Evolutionary conservation across 1,140 invertebrate species (phyloP).

Genomic region (Bombus ignitus): DNA sequence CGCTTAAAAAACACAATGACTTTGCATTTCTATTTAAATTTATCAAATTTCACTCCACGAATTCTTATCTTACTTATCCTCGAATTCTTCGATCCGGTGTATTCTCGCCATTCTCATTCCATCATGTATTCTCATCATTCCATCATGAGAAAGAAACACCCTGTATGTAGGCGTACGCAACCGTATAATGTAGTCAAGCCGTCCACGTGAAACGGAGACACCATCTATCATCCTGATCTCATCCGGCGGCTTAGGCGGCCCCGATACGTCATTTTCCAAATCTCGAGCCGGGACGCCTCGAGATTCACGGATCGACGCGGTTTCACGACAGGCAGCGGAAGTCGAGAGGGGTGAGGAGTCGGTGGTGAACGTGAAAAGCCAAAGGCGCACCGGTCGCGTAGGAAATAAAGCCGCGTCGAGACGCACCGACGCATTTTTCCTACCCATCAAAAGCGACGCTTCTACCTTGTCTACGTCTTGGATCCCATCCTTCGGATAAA

Average conservation of each 20-base stretch:
- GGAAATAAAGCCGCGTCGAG: slow-evolving; percentile 35
- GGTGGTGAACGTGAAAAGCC: neutral
- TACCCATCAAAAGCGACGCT: slow-evolving; percentile 5
- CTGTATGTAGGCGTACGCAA: neutral
- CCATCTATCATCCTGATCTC: slow-evolving; percentile 70
- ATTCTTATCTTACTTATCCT: too few species aligned
- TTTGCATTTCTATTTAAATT: neutral
- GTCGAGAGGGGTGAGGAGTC: neutral
- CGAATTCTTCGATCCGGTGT: neutral
- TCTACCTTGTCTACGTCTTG: slow-evolving; percentile 34
- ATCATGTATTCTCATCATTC: neutral
- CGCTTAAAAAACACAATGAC: neutral
- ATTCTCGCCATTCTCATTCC: neutral
- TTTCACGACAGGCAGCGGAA: neutral
- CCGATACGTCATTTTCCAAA: slow-evolving; percentile 69
- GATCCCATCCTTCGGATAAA: slow-evolving; percentile 13
- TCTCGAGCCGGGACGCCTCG: slow-evolving; percentile 50
- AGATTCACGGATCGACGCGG: slow-evolving; percentile 62
- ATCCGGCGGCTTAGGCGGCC: slow-evolving; percentile 65
- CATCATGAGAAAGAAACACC: neutral
- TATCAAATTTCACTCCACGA: neutral
- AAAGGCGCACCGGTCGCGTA: neutral
- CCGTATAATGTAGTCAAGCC: slow-evolving; percentile 62
- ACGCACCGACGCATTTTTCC: slow-evolving; percentile 29
- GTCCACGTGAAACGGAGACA: slow-evolving; percentile 59